phyloP scores from a whole-genome alignment of 2,888 invertebrate genomes.

The Ophion ventricosus region DNA sequence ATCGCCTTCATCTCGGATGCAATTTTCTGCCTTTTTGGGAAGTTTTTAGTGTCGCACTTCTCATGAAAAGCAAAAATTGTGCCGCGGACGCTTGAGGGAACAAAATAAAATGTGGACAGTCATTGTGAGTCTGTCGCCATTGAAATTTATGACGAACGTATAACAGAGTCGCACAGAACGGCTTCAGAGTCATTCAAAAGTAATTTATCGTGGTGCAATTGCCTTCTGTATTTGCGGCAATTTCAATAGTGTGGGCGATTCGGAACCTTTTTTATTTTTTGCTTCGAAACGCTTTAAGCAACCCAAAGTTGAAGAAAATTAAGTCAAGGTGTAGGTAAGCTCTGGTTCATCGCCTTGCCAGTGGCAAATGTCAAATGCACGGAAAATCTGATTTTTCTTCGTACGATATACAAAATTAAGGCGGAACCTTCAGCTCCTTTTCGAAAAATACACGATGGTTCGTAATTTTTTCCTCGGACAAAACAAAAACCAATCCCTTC shows the following conservation, averaged over 20 bases:
- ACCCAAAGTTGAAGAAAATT: too few relatives aligned
- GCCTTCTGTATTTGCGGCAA: neutral
- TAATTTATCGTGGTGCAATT: slow-evolving; percentile 21
- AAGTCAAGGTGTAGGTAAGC: too few relatives aligned
- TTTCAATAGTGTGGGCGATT: slow-evolving; percentile 4
- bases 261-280: too few relatives aligned
- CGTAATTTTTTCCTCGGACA: too few relatives aligned
- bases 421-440: too few relatives aligned
- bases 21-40: neutral
- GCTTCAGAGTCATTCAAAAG: slow-evolving; percentile 13
- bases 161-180: neutral
- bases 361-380: too few relatives aligned
- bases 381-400: too few relatives aligned
- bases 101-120: neutral
- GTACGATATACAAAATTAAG: too few relatives aligned
- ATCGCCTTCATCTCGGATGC: neutral
- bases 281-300: too few relatives aligned
- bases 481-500: too few relatives aligned
- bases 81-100: neutral
- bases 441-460: too few relatives aligned
- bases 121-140: neutral
- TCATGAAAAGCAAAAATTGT: neutral
- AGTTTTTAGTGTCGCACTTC: neutral
- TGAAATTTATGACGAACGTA: neutral
- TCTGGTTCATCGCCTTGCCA: too few relatives aligned